Conservation (phyloP, 2,113 vertebrate genomes). For the Passerina amoena region DNA sequence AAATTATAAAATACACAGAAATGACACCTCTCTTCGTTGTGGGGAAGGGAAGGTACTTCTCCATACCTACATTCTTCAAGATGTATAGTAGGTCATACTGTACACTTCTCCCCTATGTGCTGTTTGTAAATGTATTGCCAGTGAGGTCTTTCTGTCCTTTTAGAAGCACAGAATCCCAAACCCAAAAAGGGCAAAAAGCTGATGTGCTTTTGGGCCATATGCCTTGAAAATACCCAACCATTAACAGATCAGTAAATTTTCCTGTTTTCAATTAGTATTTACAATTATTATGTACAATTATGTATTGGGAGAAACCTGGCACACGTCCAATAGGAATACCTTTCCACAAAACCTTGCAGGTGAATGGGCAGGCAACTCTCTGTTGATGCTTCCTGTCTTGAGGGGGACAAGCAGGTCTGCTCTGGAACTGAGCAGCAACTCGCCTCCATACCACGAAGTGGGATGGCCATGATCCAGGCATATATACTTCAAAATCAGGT, state of each 20-base stretch:
- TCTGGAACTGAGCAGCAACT: background rate
- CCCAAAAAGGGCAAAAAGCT: background rate
- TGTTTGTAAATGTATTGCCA: background rate
- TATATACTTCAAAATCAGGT: background rate
- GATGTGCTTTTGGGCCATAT: background rate
- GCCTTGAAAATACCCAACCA: background rate
- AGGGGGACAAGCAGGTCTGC: background rate
- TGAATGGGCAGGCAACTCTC: background rate
- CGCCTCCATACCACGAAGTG: fast-evolving
- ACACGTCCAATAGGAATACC: background rate
- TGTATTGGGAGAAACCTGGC: background rate
- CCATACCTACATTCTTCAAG: background rate
- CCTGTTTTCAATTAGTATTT: background rate
- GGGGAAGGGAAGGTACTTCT: background rate
- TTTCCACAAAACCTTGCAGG: background rate
- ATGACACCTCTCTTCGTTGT: background rate
- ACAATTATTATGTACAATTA: background rate
- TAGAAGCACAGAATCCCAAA: background rate
- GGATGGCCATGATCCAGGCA: background rate
- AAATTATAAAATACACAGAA: background rate
- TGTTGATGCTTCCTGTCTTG: background rate
- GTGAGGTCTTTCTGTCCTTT: background rate
- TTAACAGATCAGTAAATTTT: background rate
- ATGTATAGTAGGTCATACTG: background rate
- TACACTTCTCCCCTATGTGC: background rate